phyloP scores from a whole-genome alignment of 1,140 invertebrate genomes.

The Lutraria rhynchaena region DNA sequence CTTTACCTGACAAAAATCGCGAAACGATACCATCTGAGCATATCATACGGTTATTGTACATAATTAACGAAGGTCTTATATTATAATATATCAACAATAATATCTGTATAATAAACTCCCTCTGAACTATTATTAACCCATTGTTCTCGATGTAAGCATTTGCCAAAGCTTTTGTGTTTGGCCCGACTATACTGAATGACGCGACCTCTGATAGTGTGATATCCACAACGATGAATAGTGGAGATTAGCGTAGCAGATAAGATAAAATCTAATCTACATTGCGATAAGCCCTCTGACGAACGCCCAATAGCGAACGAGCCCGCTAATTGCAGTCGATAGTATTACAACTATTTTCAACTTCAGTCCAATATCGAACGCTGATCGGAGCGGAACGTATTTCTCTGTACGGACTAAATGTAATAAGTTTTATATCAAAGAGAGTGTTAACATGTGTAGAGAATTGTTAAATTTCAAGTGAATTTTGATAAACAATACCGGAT shows the following conservation, averaged over 20 bases:
- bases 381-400: constrained; percentile 3
- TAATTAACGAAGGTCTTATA: neutral
- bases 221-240: constrained; percentile 38
- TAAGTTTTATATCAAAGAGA: neutral
- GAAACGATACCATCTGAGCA: neutral
- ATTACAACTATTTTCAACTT: constrained; percentile 25
- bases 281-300: constrained; percentile 32
- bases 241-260: constrained; percentile 48
- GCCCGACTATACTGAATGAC: constrained; percentile 39
- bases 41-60: neutral
- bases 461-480: neutral
- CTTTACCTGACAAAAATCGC: neutral
- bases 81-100: neutral
- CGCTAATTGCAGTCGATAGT: constrained; percentile 50
- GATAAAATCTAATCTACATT: constrained; percentile 52
- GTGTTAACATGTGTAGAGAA: constrained; percentile 9
- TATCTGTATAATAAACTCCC: constrained; percentile 12
- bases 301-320: constrained; percentile 43
- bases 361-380: constrained; percentile 41
- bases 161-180: constrained; percentile 19
- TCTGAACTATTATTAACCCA: constrained; percentile 25
- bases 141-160: constrained; percentile 33
- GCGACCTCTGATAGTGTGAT: constrained; percentile 31
- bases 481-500: constrained; percentile 4
- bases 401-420: neutral